phyloP scores from a whole-genome alignment of 2,888 invertebrate species.

The Allacma fusca region DNA sequence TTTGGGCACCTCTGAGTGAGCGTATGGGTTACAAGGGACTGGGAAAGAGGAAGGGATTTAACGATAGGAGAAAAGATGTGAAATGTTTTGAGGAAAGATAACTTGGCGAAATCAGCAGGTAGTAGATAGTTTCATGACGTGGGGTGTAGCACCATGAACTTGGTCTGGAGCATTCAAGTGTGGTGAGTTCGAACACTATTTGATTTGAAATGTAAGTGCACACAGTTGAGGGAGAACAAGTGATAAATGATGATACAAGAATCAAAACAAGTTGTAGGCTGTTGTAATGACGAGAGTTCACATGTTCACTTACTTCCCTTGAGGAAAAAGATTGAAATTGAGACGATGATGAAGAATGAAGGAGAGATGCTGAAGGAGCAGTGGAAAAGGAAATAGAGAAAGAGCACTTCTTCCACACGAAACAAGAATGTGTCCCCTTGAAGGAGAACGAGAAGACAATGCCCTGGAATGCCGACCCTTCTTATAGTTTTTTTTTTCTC shows the following conservation, averaged over 20 bases:
- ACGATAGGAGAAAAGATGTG: conserved; percentile 6
- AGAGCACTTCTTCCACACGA: conserved; percentile 28
- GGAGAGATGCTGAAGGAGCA: conserved; percentile 16
- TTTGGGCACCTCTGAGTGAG: not conserved
- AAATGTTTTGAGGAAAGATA: conserved; percentile 25
- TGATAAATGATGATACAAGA: conserved; percentile 53
- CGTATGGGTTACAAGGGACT: not conserved
- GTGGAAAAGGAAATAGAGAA: conserved; percentile 40
- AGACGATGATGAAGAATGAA: conserved; percentile 45
- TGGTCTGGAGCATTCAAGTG: not conserved
- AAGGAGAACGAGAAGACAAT: conserved; percentile 42
- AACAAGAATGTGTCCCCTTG: conserved; percentile 47
- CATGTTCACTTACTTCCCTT: conserved; percentile 30
- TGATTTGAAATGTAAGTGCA: conserved; percentile 38
- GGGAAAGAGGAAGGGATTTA: not conserved
- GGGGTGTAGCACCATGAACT: conserved; percentile 18
- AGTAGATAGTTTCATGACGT: conserved; percentile 37
- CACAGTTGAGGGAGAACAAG: conserved; percentile 40
- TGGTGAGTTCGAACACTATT: conserved; percentile 11
- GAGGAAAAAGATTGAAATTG: conserved; percentile 40
- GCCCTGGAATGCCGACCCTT: conserved; percentile 43
- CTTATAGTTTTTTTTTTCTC: conserved; percentile 21
- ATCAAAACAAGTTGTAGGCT: conserved; percentile 52
- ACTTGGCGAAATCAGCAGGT: conserved; percentile 41
- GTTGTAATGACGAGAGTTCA: conserved; percentile 42